Base-by-base conservation (phyloP, 1,140 invertebrate genomes). In the Megathymus violae region DNA sequence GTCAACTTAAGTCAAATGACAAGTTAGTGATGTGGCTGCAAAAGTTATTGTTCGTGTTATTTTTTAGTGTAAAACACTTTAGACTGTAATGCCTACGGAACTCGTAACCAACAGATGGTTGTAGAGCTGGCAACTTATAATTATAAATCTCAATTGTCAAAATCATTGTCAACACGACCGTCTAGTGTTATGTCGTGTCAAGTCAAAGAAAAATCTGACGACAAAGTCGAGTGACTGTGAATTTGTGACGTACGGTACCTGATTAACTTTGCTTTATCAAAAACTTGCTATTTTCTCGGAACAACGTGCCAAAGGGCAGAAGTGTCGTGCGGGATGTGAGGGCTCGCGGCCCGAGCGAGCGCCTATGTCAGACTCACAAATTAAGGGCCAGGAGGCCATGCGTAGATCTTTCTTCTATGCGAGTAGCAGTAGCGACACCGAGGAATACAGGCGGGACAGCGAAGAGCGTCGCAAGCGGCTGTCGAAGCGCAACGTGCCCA, bases 361-460 rank as follows among this genome's bases (percentile, higher is more conserved):
- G 70, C 78, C 71, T 74, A 89, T 88, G 87, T 88, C 87, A 43
- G 87, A 89, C 77, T 76, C 80, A 38, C 80, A 88, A 76, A 56
- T 67, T 11, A 76, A 76, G 58, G 85, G 80, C 72, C 83, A 73
- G 25, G 78, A 86, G 83, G 86, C 82, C 80, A 90, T 90, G 88
- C 65, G 79, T 66, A 78, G 88, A 63, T 66, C 74, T 6, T 90
- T 86, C 68, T 87, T 79, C 73, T 90, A 88, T 48, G 80, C 80
- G 7, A 85, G 88, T 64, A 89, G 85, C 65, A 91, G 86, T 46
- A 91, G 88, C 62, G 88, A 89, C 64, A 88, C 85, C 14, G 86
- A 90, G 56, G 86, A 89, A 46, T 90, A 90, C 51, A 79, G 74
- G 52, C 76, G 82, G 43, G 82, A 85, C 63, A 75, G 70, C 43